Evolutionary conservation across 2,888 invertebrate genomes (phyloP).

Genomic region (Abrostola tripartita): DNA sequence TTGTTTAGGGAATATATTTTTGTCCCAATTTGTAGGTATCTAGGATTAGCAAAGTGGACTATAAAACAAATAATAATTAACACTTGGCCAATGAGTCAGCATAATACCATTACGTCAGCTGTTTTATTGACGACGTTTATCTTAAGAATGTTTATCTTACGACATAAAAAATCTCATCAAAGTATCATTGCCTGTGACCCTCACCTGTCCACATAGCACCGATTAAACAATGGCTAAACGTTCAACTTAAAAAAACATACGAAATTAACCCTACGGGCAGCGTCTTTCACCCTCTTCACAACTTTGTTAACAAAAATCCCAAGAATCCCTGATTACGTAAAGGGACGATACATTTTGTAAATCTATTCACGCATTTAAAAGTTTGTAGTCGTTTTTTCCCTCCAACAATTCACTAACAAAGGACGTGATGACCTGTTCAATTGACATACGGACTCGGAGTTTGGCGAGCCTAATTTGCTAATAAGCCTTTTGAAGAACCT

Average conservation of each 20-base stretch:
- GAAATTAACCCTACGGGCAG: slow-evolving; percentile 17
- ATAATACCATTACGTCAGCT: no score
- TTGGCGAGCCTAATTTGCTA: not conserved
- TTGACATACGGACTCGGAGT: slow-evolving; percentile 16
- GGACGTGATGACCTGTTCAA: slow-evolving; percentile 55
- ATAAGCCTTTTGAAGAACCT: no score
- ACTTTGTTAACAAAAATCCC: slow-evolving; percentile 34
- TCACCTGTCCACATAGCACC: no score
- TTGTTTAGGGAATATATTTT: no score
- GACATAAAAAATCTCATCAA: no score
- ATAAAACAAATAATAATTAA: no score
- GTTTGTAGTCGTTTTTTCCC: slow-evolving; percentile 62
- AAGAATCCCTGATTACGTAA: slow-evolving; percentile 46
- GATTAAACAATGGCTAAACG: not conserved
- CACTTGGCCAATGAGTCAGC: not conserved
- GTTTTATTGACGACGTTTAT: no score
- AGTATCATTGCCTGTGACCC: no score
- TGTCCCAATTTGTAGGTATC: not conserved
- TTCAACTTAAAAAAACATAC: not conserved
- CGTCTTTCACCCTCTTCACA: slow-evolving; percentile 11
- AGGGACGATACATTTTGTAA: slow-evolving; percentile 58
- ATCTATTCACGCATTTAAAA: slow-evolving; percentile 66
- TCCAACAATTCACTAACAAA: slow-evolving; percentile 64
- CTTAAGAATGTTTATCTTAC: no score
- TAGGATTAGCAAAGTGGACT: no score